Evolutionary conservation across 2,797 vertebrate genomes (phyloP), one percentile per base, ranked within the genome.

Genomic region (Glossophaga mutica): DNA sequence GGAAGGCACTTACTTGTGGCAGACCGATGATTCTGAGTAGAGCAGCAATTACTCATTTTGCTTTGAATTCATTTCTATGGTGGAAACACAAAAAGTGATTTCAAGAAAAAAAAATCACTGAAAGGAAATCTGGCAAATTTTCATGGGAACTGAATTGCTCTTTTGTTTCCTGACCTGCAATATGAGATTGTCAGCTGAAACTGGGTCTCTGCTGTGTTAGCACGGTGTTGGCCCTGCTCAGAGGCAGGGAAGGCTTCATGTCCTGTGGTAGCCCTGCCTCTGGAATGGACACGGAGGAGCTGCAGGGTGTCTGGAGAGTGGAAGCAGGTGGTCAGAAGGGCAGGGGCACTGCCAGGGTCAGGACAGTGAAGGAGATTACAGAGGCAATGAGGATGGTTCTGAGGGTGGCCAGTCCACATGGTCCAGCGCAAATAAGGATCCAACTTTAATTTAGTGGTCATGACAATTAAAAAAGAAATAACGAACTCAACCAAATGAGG

Each of bases 31-130:
- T 90, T 98, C 95, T 71, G 97, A 96, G 95, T 91, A 71, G 94
- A 77, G 81, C 65, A 32, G 78, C 96, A 59, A 95, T 97, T 96
- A 98, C 84, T 98, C 97, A 97, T 97, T 98, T 98, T 96, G 86
- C 95, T 96, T 97, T 95, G 88, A 97, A 96, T 98, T 90, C 81
- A 1, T 90, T 96, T 82, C 44, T 94, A 65, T 39, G 89, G 86
- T 76, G 76, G 55, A 73, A 78, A 87, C 52, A 0, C 26, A 82
- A 71, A 39, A 86, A 79, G 21, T 50, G 26, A 37, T 74, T 96
- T 82, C 46, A 86, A 22, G 0, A 93, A 59, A 21, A 48, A 48
- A 68, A 76, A 76, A 86, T 12, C 32, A 9, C 46, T 79, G 11
- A 2, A 34, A 50, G 78, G 87, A 98, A 87, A 65, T 87, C 62